These are phyloP conservation scores for Drosophila virilis DNA, from an alignment of 1,140 invertebrate species.

Conservation along the genomic window DNA sequence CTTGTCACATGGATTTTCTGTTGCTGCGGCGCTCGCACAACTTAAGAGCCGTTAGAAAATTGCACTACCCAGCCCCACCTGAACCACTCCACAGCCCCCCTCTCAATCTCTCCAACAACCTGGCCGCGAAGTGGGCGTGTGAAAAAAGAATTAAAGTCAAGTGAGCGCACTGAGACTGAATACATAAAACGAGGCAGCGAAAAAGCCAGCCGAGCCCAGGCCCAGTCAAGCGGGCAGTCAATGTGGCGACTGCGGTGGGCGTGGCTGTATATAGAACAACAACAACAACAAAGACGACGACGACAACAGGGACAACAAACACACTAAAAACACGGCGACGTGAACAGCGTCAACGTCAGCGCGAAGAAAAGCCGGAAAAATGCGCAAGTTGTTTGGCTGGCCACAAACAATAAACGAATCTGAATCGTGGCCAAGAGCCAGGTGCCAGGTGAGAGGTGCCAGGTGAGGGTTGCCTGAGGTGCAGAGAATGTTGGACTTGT, in stretches of 20 bases:
- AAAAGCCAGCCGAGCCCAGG: slow-evolving; percentile 43
- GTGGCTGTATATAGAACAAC: slow-evolving; percentile 48
- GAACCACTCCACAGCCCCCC: background rate
- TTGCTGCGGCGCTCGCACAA: slow-evolving; percentile 41
- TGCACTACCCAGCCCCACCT: slow-evolving; percentile 57
- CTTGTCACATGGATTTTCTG: slow-evolving; percentile 31
- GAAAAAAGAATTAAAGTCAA: slow-evolving; percentile 83
- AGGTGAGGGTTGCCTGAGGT: background rate
- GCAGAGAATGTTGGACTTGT: slow-evolving; percentile 42
- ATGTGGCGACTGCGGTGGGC: slow-evolving; percentile 29
- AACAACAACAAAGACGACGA: slow-evolving; percentile 38
- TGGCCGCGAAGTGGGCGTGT: slow-evolving; percentile 70
- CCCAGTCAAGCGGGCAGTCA: slow-evolving; percentile 12
- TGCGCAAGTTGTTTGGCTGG: slow-evolving; percentile 71
- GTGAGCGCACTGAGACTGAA: slow-evolving; percentile 82
- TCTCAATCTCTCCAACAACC: background rate
- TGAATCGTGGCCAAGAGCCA: background rate
- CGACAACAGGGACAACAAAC: slow-evolving; percentile 21
- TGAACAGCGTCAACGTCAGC: slow-evolving; percentile 60
- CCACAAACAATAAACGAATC: slow-evolving; percentile 41
- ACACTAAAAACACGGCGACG: slow-evolving; percentile 15
- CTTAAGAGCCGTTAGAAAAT: slow-evolving; percentile 79
- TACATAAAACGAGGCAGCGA: slow-evolving; percentile 70
- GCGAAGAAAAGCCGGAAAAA: slow-evolving; percentile 80
- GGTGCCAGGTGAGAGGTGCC: background rate